Evolutionary conservation across 2,888 invertebrate genomes (phyloP).

Genomic region (Cheilosia scutellata): DNA sequence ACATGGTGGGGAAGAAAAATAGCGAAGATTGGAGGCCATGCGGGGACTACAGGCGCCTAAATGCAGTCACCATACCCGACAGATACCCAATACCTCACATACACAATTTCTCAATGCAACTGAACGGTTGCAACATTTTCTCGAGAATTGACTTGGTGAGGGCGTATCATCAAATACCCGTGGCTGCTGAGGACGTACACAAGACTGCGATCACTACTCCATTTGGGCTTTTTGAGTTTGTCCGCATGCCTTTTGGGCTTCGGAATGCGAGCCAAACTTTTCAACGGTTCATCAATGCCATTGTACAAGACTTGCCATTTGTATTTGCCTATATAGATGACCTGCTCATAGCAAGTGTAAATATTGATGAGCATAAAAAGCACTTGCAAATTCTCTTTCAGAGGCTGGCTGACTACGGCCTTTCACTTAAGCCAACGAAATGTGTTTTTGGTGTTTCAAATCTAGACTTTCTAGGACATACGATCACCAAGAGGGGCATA

Average conservation of each 20-base stretch:
- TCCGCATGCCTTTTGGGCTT: slow-evolving; percentile 80
- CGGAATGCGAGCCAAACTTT: slow-evolving; percentile 48
- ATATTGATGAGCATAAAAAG: slow-evolving; percentile 75
- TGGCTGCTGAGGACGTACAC: slow-evolving; percentile 57
- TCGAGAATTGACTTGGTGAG: slow-evolving; percentile 31
- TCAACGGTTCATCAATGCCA: slow-evolving; percentile 55
- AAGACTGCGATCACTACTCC: slow-evolving; percentile 78
- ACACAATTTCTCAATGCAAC: slow-evolving; percentile 38
- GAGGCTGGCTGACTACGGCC: slow-evolving; percentile 52
- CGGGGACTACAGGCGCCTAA: slow-evolving; percentile 36
- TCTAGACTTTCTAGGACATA: slow-evolving; percentile 18
- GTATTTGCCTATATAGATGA: slow-evolving; percentile 77
- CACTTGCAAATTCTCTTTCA: slow-evolving; percentile 68
- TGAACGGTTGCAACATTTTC: slow-evolving; percentile 22
- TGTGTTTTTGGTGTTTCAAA: neutral
- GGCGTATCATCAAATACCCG: slow-evolving; percentile 79
- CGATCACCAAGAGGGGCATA: slow-evolving; percentile 66
- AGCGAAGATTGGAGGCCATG: slow-evolving; percentile 36
- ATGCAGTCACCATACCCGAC: slow-evolving; percentile 26
- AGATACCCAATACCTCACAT: slow-evolving; percentile 37
- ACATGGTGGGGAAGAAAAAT: slow-evolving; percentile 45
- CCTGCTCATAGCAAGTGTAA: slow-evolving; percentile 68
- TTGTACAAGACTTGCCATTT: slow-evolving; percentile 66
- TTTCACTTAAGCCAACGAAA: neutral
- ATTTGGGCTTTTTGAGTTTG: slow-evolving; percentile 80